Evolutionary conservation across 2,888 invertebrate genomes (phyloP), one percentile per base, ranked within the genome.

Genomic region (Drosophila robusta): DNA sequence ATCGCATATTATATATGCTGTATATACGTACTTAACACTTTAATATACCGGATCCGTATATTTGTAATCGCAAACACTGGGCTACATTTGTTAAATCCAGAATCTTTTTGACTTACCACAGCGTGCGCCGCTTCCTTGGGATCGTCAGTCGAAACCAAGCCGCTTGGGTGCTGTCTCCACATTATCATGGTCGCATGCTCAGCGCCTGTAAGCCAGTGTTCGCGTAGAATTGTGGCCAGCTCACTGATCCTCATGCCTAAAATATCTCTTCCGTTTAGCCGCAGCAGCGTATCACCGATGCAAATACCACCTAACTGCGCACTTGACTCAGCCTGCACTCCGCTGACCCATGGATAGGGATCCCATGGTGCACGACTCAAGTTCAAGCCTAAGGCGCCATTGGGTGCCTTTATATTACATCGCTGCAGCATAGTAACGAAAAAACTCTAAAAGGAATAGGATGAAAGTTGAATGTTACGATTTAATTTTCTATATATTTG

Each of bases 351-450:
- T 1, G 96, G 96, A 91, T 96, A 96, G 0, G 96, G 96, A 90
- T 96, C 96, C 96, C 96, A 96, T 58, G 96, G 94, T 1, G 95
- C 95, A 75, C 96, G 94, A 5, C 95, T 95, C 57, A 96, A 92
- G 69, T 96, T 94, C 89, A 96, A 95, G 2, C 96, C 96, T 47
- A 95, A 94, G 4, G 94, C 94, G 66, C 94, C 94, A 1, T 94
- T 93, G 60, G 94, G 87, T 34, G 90, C 90, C 50, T 86, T 86
- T 47, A 92, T 90, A 73, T 90, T 91, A 79, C 91, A 92, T 50
- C 90, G 80, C 70, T 91, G 91, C 42, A 91, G 76, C 92, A 92
- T 91, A 57, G 41, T 54, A 34, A n/a, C 26, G 26, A 22, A 14
- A 26, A 8, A 18, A 18, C 18, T 41, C 18, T 34, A 34, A 34